A percentile compares a stretch with the other conserved stretches of the same genome.
Conservation (phyloP, 2,888 invertebrate species). For the Apomyelois bistriatella region DNA sequence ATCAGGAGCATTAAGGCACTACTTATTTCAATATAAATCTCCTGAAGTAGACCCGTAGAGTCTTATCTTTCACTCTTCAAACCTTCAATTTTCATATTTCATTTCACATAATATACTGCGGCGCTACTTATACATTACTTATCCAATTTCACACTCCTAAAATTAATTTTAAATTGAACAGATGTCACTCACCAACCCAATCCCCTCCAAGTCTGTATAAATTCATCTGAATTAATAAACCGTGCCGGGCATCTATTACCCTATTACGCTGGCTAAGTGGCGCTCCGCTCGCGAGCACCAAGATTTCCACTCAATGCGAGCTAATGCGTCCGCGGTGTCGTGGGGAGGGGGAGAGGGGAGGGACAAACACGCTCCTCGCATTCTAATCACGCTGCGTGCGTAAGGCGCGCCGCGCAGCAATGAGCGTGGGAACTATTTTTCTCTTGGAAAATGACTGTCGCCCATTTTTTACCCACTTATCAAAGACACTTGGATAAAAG, state of each 20-base stretch:
- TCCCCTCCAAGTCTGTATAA: background rate
- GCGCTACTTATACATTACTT: background rate
- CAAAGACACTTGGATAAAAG: background rate
- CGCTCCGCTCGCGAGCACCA: background rate
- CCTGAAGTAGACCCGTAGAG: too few species aligned
- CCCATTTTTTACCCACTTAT: background rate
- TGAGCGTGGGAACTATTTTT: background rate
- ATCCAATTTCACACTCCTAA: background rate
- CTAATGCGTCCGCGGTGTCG: background rate
- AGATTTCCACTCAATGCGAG: background rate
- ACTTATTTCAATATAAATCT: too few species aligned
- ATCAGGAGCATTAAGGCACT: too few species aligned
- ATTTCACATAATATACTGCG: too few species aligned
- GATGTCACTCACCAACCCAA: background rate
- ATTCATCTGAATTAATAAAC: constrained; percentile 3
- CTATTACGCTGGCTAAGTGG: constrained; percentile 1
- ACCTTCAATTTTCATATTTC: too few species aligned
- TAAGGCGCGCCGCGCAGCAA: background rate
- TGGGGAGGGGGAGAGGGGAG: background rate
- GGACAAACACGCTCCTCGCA: background rate
- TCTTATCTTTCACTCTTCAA: too few species aligned
- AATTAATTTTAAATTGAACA: background rate
- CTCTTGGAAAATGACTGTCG: background rate
- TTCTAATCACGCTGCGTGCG: background rate
- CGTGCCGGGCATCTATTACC: constrained; percentile 4